Percentiles rank a stretch among this genome's conserved stretches.
Evolutionary conservation across 2,797 vertebrate genomes (phyloP).

Genomic region (Anguilla anguilla): DNA sequence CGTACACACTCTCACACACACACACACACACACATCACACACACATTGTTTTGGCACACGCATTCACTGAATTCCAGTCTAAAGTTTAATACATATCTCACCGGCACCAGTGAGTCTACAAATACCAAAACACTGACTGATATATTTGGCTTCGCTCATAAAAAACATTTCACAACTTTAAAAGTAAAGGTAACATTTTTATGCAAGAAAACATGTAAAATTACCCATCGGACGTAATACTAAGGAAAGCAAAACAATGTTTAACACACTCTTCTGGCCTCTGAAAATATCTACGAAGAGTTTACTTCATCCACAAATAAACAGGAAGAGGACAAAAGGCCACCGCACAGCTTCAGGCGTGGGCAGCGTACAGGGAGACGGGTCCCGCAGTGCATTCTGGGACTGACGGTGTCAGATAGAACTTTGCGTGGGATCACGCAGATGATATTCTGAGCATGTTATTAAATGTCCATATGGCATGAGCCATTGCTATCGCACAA

Average conservation of each 20-base stretch:
- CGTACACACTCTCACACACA: too few relatives aligned
- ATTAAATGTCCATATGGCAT: background rate
- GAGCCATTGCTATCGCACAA: background rate
- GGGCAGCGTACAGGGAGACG: background rate
- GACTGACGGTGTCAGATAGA: background rate
- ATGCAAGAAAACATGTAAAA: background rate
- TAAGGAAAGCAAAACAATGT: background rate
- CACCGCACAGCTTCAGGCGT: background rate
- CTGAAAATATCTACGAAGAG: background rate
- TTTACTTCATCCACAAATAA: background rate
- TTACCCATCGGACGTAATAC: background rate
- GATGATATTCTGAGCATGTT: background rate
- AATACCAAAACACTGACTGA: background rate
- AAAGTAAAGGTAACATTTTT: background rate
- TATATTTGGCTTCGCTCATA: background rate
- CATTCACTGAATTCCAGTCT: conserved; percentile 35
- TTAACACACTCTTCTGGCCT: background rate
- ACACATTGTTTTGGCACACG: conserved; percentile 33
- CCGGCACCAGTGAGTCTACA: background rate
- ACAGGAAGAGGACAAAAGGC: background rate
- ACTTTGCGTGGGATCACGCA: background rate
- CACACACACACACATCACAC: conserved; percentile 1
- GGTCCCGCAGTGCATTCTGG: background rate
- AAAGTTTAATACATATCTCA: conserved; percentile 25
- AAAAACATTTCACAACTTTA: background rate